Evolutionary conservation across 1,140 invertebrate genomes (phyloP), one percentile per base, ranked within the genome.

Genomic region (Anadara kagoshimensis): DNA sequence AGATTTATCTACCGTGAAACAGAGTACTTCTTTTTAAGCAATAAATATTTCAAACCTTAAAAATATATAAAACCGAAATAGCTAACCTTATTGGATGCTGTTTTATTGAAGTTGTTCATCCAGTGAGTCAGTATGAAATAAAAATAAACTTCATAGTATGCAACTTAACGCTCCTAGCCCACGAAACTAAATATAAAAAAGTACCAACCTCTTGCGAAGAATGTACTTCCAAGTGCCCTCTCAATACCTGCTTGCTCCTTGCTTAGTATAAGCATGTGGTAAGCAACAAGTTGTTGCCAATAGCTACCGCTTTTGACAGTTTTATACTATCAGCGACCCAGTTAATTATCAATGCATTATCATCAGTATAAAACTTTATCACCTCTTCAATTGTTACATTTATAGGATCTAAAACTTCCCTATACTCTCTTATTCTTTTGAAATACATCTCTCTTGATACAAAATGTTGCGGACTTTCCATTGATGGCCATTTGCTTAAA

Each of bases 241-340:
- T 84, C 83, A 18, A 79, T 41, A 4, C 81, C 83, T 0, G 79
- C 78, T 47, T 84, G 75, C 41, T 84, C 83, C 47, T 82, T 84
- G 36, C 73, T 78, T 24, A 84, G 18, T 24, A 83, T 62, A 20
- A 84, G 45, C 77, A 82, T 75, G 59, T 84, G 73, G 62, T 82
- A 83, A 7, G 73, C 72, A 26, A 81, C 76, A 16, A 84, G 65
- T 0, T 63, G 61, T 61, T 59, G 66, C 83, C 78, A 82, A 14
- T 75, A 51, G 1, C 65, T 22, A 0, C 69, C 66, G 45, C 57
- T 76, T 24, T 67, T n/a, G 63, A 65, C 0, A 47, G 8, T 8
- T 41, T 62, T 4, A 84, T 71, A 20, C 43, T 61, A 11, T 14
- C 12, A 2, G 65, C 75, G 16, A 80, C 69, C 78, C 78, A 84